phyloP scores from a whole-genome alignment of 2,888 invertebrate species.

The Tenthredo amoena region DNA sequence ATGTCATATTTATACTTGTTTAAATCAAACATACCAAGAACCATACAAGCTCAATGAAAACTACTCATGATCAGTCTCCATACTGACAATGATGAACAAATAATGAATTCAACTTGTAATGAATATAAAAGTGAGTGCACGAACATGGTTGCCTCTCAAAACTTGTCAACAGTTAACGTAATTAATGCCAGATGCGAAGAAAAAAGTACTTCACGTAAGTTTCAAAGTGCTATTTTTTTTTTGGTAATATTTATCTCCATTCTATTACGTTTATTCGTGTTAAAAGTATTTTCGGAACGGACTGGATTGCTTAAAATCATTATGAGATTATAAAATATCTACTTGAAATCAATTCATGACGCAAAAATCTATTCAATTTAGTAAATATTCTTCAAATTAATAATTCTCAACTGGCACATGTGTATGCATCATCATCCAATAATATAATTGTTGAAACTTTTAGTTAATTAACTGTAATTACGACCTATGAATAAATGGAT shows the following conservation, averaged over 20 bases:
- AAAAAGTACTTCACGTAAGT: not conserved
- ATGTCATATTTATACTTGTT: constrained; percentile 28
- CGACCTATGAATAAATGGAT: constrained; percentile 16
- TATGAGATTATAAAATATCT: not conserved
- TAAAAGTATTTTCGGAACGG: not conserved
- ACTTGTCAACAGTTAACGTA: not conserved
- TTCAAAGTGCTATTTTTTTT: not conserved
- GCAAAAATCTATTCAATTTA: not conserved
- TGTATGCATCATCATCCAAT: not conserved
- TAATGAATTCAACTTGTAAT: constrained; percentile 1
- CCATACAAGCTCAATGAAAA: not conserved
- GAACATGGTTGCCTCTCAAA: not conserved
- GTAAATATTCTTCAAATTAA: not conserved
- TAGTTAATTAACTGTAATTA: constrained; percentile 8
- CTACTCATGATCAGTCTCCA: constrained; percentile 26
- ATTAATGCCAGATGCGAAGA: not conserved
- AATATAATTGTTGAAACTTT: not conserved
- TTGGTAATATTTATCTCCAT: not conserved
- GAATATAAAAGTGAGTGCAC: not conserved
- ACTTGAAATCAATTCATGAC: not conserved
- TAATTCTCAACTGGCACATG: not conserved
- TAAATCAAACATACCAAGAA: not conserved
- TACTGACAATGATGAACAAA: constrained; percentile 10
- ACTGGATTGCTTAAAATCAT: not conserved
- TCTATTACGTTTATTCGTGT: not conserved